Evolutionary conservation across 2,888 invertebrate genomes (phyloP), one percentile per base, ranked within the genome.

Genomic region (Shargacucullia verbasci): DNA sequence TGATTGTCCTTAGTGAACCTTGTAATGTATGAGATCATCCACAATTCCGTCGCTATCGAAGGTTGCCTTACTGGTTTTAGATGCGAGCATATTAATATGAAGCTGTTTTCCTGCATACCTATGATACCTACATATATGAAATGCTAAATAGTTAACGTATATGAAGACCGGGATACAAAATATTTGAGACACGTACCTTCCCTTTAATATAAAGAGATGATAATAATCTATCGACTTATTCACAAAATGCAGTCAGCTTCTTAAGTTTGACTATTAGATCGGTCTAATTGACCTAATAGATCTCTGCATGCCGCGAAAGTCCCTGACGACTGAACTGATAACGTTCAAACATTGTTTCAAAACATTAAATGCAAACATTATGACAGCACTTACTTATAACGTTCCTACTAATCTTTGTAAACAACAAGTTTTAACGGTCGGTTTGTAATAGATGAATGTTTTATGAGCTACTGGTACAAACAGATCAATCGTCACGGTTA

Each of bases 21-120:
- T 71, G 62, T 67, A 57, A 48, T 59, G 49, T 58, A 79, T 85
- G 85, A 85, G 76, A 80, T 85, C 85, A 85, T 81, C 78, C 44
- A 62, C 64, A 70, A 70, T 73, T 78, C 66, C 66, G 73, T 73
- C 70, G 46, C 46, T 44, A 53, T 45, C 54, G 79, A 80, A 82
- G 78, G 80, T 74, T 75, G 61, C 52, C 53, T 40, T 60, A 54
- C 62, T 71, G 70, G 74, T 77, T 75, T 54, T 62, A 49, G 45
- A 39, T 60, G 63, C 27, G 63, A 48, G 49, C 47, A 49, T 34
- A 50, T 63, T 52, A 59, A 37, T 57, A 20, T 54, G 49, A 47
- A 29, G 29, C 45, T 55, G 34, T 48, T 58, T 70, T 55, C 59
- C 49, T 34, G 55, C 44, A 46, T 43, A 40, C n/a, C n/a, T n/a